phyloP scores from a whole-genome alignment of 2,113 vertebrate species.

The Tauraco erythrolophus region DNA sequence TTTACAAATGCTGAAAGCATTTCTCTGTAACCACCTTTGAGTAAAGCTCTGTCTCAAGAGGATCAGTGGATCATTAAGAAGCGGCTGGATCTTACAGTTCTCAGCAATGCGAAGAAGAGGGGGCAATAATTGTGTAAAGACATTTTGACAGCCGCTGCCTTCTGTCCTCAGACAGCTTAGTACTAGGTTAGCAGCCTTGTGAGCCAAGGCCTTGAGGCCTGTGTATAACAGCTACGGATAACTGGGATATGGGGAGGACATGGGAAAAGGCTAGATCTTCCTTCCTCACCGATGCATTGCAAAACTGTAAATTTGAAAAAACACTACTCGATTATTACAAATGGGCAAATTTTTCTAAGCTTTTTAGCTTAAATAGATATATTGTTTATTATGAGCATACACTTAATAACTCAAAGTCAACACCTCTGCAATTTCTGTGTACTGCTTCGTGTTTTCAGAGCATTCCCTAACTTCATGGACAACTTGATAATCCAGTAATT shows the following conservation, averaged over 20 bases:
- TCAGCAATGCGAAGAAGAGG: background rate
- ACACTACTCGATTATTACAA: background rate
- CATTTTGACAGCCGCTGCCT: background rate
- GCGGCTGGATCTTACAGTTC: background rate
- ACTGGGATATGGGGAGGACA: background rate
- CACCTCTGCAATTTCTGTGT: background rate
- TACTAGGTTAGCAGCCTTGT: background rate
- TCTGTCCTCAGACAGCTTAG: background rate
- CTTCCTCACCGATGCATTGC: background rate
- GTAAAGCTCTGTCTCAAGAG: background rate
- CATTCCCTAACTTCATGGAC: background rate
- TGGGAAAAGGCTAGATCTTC: background rate
- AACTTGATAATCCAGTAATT: background rate
- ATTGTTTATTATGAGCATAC: background rate
- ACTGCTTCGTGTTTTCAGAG: background rate
- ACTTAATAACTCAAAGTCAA: background rate
- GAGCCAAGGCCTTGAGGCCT: background rate
- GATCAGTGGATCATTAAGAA: background rate
- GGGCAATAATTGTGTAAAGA: background rate
- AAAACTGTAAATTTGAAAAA: background rate
- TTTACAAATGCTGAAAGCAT: background rate
- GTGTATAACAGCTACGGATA: background rate
- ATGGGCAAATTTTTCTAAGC: background rate
- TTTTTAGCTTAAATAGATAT: background rate
- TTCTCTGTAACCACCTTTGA: background rate